These are phyloP conservation scores for Xestia rhomboidea DNA, from an alignment of 2,888 invertebrate species.

Conservation along the genomic window DNA sequence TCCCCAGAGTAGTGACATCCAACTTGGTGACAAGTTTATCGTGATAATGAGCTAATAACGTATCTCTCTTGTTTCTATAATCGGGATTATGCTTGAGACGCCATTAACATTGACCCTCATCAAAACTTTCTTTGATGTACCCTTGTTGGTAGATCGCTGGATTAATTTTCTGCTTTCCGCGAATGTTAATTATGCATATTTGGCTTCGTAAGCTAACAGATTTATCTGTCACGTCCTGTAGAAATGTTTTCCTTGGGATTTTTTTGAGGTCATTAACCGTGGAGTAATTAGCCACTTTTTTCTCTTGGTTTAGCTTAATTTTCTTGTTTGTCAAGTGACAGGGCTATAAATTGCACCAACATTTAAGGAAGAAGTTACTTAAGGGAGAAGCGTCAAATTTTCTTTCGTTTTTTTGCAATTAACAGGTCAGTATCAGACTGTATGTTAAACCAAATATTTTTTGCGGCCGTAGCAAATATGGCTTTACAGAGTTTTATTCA, in stretches of 20 bases:
- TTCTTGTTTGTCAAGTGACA: slow-evolving; percentile 3
- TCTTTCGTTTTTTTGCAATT: too few species aligned
- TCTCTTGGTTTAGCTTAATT: not conserved
- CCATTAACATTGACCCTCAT: slow-evolving; percentile 82
- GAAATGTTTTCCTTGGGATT: slow-evolving; percentile 6
- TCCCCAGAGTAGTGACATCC: slow-evolving; percentile 39
- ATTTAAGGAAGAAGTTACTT: not conserved
- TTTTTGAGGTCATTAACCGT: not conserved
- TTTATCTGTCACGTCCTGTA: slow-evolving; percentile 36
- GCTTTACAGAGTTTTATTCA: too few species aligned
- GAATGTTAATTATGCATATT: slow-evolving; percentile 76
- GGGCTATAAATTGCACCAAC: not conserved
- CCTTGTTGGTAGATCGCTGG: slow-evolving; percentile 69
- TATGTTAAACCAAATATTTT: too few species aligned
- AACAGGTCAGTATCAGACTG: too few species aligned
- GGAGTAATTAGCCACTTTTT: not conserved
- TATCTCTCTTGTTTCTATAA: slow-evolving; percentile 62
- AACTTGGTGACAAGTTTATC: slow-evolving; percentile 59
- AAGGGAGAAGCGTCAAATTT: too few species aligned
- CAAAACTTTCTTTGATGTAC: slow-evolving; percentile 79
- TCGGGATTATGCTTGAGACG: slow-evolving; percentile 68
- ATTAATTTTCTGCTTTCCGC: slow-evolving; percentile 76
- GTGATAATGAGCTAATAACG: slow-evolving; percentile 61
- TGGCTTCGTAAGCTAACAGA: slow-evolving; percentile 54
- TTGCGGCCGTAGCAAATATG: too few species aligned